A percentile compares a stretch with the other conserved stretches of the same genome.
phyloP scores from a whole-genome alignment of 2,113 vertebrate species.

The Xenotilapia caudafasciata region DNA sequence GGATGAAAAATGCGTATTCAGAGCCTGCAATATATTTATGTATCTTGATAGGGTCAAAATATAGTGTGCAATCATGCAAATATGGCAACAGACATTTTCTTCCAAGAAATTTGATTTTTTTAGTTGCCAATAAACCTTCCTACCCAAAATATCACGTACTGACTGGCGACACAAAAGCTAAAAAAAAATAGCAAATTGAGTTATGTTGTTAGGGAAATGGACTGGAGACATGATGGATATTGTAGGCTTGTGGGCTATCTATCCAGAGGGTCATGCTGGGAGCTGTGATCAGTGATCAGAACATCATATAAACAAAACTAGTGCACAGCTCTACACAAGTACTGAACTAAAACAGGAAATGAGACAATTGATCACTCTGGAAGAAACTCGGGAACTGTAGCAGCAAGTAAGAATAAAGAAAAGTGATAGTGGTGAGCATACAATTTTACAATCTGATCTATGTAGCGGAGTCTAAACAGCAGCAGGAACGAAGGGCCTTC shows the following conservation, averaged over 20 bases:
- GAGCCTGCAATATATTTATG: too few relatives aligned
- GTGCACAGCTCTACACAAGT: neutral
- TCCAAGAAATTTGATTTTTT: neutral
- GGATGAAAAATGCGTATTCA: too few relatives aligned
- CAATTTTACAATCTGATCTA: neutral
- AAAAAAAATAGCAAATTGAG: neutral
- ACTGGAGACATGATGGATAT: neutral
- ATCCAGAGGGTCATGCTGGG: neutral
- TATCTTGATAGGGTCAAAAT: too few relatives aligned
- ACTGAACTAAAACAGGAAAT: neutral
- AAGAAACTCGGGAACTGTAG: neutral
- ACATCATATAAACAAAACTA: neutral
- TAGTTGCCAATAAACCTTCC: neutral
- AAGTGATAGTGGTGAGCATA: neutral
- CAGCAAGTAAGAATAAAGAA: neutral
- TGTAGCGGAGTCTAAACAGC: neutral
- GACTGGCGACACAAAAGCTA: accelerated
- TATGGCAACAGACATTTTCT: neutral
- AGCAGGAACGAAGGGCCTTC: neutral
- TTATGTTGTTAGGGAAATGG: neutral
- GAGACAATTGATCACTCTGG: neutral
- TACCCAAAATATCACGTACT: neutral
- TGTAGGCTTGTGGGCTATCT: neutral
- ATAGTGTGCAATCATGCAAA: too few relatives aligned
- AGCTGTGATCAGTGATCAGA: neutral